Base-by-base conservation (phyloP, 2,888 invertebrate species). In the Carcina quercana region DNA sequence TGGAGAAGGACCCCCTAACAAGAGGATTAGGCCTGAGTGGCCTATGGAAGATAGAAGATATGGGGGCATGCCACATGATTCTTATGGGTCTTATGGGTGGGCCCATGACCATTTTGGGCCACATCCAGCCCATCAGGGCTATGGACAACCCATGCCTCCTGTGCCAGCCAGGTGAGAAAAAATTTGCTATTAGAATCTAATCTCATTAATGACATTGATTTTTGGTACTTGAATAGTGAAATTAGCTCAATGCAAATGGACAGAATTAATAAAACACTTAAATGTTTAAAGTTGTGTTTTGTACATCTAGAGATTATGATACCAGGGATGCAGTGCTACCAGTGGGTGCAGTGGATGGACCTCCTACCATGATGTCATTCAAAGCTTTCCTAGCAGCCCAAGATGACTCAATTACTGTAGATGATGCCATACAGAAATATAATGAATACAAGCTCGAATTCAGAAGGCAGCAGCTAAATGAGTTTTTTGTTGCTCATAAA, bases 361-460 rank as follows among this genome's bases (percentile, higher is more conserved):
- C 97, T 53, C 94, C 97, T 0, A 92, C 96, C 0, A 96, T 98
- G 95, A 92, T 98, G 90, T 92, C 96, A 1, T 95, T 99, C 73
- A 98, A 98, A 79, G 94, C 96, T 47, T 99, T 97, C 74, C 86
- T 99, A 35, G 93, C 93, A 19, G 95, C 96, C 8, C 97, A 98
- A 71, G 98, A 99, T 72, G 99, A 99, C 75, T 92, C 94, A 43
- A 98, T 99, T 53, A 97, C 97, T 20, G 98, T 98, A 51, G 96
- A 97, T 45, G 98, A 98, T 65, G 97, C 97, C 2, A 91, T 98
- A 45, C 90, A 91, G 59, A 97, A 97, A 67, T 99, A 98, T 83
- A 97, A 96, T 75, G 98, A 98, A 64, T 99, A 99, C 84, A 99
- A 99, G 79, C 85, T 95, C 58, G 98, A 99, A 59, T 99, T 98